Conservation (phyloP, 2,113 vertebrate genomes). For the Tichodroma muraria region DNA sequence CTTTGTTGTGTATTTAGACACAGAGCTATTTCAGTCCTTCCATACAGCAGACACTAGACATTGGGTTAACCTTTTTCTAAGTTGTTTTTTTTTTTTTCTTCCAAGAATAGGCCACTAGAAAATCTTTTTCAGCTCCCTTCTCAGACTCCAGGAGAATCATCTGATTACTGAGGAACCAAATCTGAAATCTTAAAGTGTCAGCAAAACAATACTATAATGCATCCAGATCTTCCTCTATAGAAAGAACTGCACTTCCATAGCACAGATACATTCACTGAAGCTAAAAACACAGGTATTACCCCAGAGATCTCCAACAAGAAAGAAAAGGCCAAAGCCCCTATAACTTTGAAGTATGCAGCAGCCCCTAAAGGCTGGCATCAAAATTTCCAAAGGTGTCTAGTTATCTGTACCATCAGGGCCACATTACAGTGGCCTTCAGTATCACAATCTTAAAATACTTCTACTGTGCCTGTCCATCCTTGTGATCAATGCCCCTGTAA, state of each 20-base stretch:
- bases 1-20: background rate
- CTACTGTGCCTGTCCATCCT: background rate
- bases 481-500: background rate
- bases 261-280: rapidly evolving
- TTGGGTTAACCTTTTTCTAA: background rate
- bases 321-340: background rate
- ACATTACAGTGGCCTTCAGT: background rate
- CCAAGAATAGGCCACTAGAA: background rate
- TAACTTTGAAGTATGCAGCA: background rate
- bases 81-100: background rate
- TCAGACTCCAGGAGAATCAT: background rate
- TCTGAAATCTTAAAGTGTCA: background rate
- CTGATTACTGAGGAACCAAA: background rate
- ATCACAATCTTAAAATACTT: background rate
- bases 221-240: background rate
- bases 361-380: background rate
- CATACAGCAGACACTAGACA: background rate
- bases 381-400: background rate
- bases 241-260: background rate
- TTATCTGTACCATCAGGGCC: background rate
- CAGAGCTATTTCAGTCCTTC: background rate
- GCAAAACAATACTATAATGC: background rate
- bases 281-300: background rate
- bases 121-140: background rate
- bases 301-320: background rate